Evolutionary conservation across 2,888 invertebrate species (phyloP).

Genomic region (Tenthredo notha): DNA sequence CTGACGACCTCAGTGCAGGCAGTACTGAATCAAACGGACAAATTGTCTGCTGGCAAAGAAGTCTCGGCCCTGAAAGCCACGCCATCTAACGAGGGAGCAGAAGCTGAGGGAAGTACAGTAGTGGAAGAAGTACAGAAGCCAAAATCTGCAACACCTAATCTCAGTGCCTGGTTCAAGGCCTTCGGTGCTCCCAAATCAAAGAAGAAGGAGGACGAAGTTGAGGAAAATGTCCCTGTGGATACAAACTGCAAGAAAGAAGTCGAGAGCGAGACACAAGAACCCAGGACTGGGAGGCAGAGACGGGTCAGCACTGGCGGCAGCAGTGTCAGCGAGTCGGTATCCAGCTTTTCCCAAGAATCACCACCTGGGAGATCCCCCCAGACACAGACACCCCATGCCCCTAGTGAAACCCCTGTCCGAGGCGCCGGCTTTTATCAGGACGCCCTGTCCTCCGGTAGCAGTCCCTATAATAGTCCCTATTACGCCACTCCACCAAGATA

Average conservation of each 20-base stretch:
- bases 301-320: conserved; percentile 75
- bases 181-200: conserved; percentile 92
- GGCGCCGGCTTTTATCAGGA: conserved; percentile 93
- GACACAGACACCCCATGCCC: conserved; percentile 80
- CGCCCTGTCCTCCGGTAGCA: conserved; percentile 90
- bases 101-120: conserved; percentile 62
- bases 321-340: conserved; percentile 74
- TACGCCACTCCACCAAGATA: conserved; percentile 80
- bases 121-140: conserved; percentile 80
- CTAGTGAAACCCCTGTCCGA: conserved; percentile 90
- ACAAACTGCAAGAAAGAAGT: conserved; percentile 74
- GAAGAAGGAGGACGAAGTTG: conserved; percentile 81
- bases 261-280: conserved; percentile 76
- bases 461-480: conserved; percentile 86
- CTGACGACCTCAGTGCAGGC: conserved; percentile 63
- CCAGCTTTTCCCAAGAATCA: conserved; percentile 79
- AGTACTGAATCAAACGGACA: conserved; percentile 65
- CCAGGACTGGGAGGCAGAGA: conserved; percentile 78
- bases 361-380: conserved; percentile 80
- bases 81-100: conserved; percentile 66
- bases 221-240: conserved; percentile 77
- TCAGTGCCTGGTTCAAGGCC: conserved; percentile 95
- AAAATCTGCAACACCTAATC: conserved; percentile 88
- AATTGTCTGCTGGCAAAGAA: conserved; percentile 66
- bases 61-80: conserved; percentile 61